phyloP scores from a whole-genome alignment of 2,797 vertebrate genomes.

The Tangara arthus region DNA sequence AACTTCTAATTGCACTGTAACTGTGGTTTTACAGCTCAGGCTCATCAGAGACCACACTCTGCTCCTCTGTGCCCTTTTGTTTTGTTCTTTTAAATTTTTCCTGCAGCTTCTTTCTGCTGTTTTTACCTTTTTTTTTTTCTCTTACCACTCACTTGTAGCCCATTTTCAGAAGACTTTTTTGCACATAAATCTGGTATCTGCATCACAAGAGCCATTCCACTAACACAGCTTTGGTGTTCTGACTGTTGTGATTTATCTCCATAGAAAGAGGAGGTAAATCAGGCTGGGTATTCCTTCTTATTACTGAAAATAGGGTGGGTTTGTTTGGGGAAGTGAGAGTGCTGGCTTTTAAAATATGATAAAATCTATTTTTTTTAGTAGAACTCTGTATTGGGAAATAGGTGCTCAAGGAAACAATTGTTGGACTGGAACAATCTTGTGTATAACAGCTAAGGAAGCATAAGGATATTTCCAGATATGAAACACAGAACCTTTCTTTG shows the following conservation, averaged over 20 bases:
- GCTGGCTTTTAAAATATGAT: neutral
- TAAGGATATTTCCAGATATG: neutral
- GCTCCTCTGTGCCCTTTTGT: neutral
- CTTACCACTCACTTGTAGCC: neutral
- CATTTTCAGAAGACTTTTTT: neutral
- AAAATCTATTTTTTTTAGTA: slow-evolving; percentile 16
- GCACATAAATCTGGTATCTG: neutral
- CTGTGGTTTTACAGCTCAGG: neutral
- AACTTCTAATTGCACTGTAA: neutral
- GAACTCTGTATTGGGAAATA: neutral
- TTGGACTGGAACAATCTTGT: neutral
- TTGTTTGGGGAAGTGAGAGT: neutral
- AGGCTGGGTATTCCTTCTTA: neutral
- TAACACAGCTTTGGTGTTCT: neutral
- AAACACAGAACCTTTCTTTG: neutral
- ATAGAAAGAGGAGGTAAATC: neutral
- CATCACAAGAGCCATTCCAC: neutral
- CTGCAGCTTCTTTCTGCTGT: neutral
- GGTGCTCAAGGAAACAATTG: neutral
- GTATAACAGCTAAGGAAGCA: neutral
- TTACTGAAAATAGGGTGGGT: neutral
- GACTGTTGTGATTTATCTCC: neutral
- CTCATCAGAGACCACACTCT: neutral
- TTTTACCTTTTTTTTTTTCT: neutral
- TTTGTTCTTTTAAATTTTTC: neutral